Evolutionary conservation across 2,113 vertebrate genomes (phyloP), one percentile per base, ranked within the genome.

Genomic region (Telmatochromis sp.): DNA sequence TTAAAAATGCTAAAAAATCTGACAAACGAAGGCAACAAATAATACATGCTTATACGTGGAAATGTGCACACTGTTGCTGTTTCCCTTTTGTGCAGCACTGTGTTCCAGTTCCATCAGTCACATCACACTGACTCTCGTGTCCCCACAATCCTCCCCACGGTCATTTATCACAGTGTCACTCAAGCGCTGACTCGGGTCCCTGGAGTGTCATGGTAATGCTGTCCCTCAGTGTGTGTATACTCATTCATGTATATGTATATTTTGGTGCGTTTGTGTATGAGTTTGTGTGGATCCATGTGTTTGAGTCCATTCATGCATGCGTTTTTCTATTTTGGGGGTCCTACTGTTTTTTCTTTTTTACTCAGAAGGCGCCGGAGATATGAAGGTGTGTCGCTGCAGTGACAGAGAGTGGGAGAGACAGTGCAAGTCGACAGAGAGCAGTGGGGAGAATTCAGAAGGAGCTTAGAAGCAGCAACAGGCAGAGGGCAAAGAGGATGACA

Each of bases 81-180:
- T 82, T 88, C 55, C 73, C 53, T 78, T 87, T 81, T 85, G 80
- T 88, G 80, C 86, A 23, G 81, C 28, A 37, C 89, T 82, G 83
- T 91, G 92, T 89, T 94, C 90, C 90, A 92, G 92, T 92, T 94
- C 89, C 88, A 95, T 94, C 93, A 82, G 88, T 91, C 91, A 91
- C 88, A 90, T 90, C 87, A 87, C 85, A 89, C 81, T 31, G 71
- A 81, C 73, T 89, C 84, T 73, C 11, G 37, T 13, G 89, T 92
- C 84, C 84, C 91, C 81, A 89, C 92, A 84, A 87, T 85, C 88
- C 85, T 88, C 94, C 93, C 92, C 28, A 55, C 21, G 87, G 92
- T 92, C 94, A 92, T 94, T 93, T 89, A 94, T 93, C 93, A 94
- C 91, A 75, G 83, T 86, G 92, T 92, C 93, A 94, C 83, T 95